Evolutionary conservation across 2,888 invertebrate genomes (phyloP).

Genomic region (Orthosia gothica): DNA sequence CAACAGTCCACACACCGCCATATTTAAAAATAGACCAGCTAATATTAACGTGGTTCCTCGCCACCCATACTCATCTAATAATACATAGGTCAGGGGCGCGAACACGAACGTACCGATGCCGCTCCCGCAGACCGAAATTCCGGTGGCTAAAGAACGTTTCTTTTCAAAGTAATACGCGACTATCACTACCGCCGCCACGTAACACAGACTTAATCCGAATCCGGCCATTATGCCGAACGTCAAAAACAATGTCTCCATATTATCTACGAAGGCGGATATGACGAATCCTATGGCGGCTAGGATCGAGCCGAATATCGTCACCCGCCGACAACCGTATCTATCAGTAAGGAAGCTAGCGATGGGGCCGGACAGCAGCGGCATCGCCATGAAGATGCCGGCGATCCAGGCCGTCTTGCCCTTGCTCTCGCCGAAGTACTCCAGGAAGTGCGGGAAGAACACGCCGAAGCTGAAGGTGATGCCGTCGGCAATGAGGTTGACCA

Average conservation of each 20-base stretch:
- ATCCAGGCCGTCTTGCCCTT: slow-evolving; percentile 98
- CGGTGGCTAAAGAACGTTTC: slow-evolving; percentile 96
- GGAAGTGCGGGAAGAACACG: slow-evolving; percentile 96
- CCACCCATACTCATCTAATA: slow-evolving; percentile 96
- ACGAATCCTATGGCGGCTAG: slow-evolving; percentile 95
- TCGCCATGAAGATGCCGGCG: slow-evolving; percentile 97
- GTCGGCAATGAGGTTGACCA: slow-evolving; percentile 97
- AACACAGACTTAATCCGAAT: slow-evolving; percentile 96
- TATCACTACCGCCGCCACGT: slow-evolving; percentile 97
- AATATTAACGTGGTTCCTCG: slow-evolving; percentile 96
- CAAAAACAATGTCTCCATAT: slow-evolving; percentile 95
- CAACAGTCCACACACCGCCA: slow-evolving; percentile 95
- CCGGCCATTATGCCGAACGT: slow-evolving; percentile 97
- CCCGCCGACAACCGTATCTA: slow-evolving; percentile 95
- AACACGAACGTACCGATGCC: slow-evolving; percentile 97
- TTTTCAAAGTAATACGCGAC: slow-evolving; percentile 98
- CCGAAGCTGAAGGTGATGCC: slow-evolving; percentile 98
- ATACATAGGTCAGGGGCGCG: slow-evolving; percentile 94
- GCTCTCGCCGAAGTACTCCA: slow-evolving; percentile 96
- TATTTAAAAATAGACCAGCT: slow-evolving; percentile 95
- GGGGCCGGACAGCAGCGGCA: slow-evolving; percentile 97
- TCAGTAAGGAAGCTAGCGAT: slow-evolving; percentile 96
- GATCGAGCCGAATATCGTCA: slow-evolving; percentile 95
- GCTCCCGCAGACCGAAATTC: slow-evolving; percentile 96
- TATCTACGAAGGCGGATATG: slow-evolving; percentile 94